Conservation (phyloP, 2,888 invertebrate genomes). For the Baronia brevicornis region DNA sequence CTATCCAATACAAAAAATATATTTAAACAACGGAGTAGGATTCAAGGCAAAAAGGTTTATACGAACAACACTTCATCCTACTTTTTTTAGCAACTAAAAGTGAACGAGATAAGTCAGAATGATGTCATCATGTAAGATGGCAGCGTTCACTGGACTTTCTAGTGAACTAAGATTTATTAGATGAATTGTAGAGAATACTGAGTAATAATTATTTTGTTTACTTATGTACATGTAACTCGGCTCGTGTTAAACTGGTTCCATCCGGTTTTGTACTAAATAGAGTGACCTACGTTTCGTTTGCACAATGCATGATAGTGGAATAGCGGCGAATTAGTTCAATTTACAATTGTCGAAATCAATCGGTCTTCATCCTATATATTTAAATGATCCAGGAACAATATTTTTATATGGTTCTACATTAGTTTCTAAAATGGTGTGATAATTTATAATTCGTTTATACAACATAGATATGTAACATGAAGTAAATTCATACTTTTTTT, state of each 20-base stretch:
- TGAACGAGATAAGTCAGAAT: not conserved
- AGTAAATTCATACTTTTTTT: too few relatives aligned
- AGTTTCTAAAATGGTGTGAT: too few relatives aligned
- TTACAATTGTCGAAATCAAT: constrained; percentile 1
- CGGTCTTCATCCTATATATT: too few relatives aligned
- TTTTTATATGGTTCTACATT: too few relatives aligned
- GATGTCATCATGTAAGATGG: constrained; percentile 4
- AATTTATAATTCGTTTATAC: too few relatives aligned
- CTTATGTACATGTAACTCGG: constrained; percentile 24
- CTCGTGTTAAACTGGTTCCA: constrained; percentile 40
- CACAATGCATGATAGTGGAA: constrained; percentile 15
- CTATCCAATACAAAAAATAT: too few relatives aligned
- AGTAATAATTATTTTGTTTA: constrained; percentile 21
- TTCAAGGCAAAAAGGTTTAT: too few relatives aligned
- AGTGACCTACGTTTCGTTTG: constrained; percentile 29
- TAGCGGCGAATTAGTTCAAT: constrained; percentile 3
- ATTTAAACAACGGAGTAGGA: too few relatives aligned
- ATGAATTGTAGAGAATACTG: constrained; percentile 12
- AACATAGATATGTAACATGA: too few relatives aligned
- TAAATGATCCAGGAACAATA: too few relatives aligned
- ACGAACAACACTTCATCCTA: too few relatives aligned
- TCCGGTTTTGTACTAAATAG: constrained; percentile 29
- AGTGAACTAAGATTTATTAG: constrained; percentile 8
- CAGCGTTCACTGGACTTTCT: constrained; percentile 1
- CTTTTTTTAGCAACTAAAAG: not conserved